Percentiles rank a stretch among this genome's conserved stretches.
Conservation (phyloP, 2,888 invertebrate genomes). For the Stenotaenia linearis region DNA sequence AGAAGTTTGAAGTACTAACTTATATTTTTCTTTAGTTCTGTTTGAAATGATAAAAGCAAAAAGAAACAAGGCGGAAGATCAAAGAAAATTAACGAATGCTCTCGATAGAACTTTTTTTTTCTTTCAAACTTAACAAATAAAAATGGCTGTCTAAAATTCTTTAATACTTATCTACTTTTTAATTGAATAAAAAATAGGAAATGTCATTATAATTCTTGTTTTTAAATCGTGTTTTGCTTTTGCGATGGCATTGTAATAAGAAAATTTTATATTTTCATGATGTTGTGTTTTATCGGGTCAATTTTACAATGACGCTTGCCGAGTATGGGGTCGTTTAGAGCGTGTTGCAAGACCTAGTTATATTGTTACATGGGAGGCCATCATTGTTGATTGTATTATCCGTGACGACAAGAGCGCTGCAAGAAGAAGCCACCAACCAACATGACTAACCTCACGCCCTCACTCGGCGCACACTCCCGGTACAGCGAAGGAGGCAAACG, state of each 20-base stretch:
- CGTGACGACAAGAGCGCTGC: conserved; percentile 8
- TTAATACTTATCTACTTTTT: neutral
- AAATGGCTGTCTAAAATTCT: neutral
- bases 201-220: too few species aligned
- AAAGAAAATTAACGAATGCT: neutral
- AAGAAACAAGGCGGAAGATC: conserved; percentile 12
- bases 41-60: conserved; percentile 17
- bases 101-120: neutral
- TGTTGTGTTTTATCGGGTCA: neutral
- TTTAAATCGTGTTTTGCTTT: neutral
- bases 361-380: conserved; percentile 5
- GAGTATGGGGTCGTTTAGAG: neutral
- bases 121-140: neutral
- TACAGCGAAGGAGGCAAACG: neutral
- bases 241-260: neutral
- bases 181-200: neutral
- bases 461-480: neutral
- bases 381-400: conserved; percentile 21
- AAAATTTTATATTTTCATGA: conserved; percentile 5
- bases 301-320: neutral
- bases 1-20: neutral
- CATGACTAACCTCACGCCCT: conserved; percentile 1
- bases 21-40: neutral
- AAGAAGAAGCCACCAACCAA: neutral
- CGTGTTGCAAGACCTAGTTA: neutral